Base-by-base conservation (phyloP, 1,140 invertebrate species). In the Wasmannia auropunctata region DNA sequence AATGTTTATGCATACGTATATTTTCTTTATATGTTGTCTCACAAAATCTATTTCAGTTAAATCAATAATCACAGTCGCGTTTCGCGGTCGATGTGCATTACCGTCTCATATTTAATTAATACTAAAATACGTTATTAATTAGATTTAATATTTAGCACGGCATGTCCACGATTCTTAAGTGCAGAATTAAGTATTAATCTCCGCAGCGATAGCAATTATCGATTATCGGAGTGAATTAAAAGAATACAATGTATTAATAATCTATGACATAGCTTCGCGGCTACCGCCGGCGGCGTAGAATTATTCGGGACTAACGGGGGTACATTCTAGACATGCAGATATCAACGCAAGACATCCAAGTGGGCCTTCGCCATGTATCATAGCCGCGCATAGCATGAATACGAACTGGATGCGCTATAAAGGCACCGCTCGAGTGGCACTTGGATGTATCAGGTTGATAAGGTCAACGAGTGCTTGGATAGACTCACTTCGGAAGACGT, bases 401-500 rank as follows among this genome's bases (percentile, higher is more conserved):
- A 28, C 14, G 34, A 81, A 81, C 25, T 43, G n/a, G n/a, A n/a
- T n/a, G 25, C 37, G 65, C 37, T 58, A 83, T 51, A 83, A 83
- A 83, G 67, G 67, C 79, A 72, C 14, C 7, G 37, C 8, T 90
- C 63, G 72, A 89, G 60, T 70, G 67, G 70, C 63, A 89, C 88
- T 87, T 90, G 89, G 90, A 90, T 91, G 85, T 86, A 91, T 92
- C 87, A 84, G 88, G 51, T 79, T 85, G 91, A 93, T 91, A 93
- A 93, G 92, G 92, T 93, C 92, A 93, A 93, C 86, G 89, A 83
- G 79, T 86, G 92, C 89, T 91, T 63, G 87, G 89, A 92, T 86
- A 87, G n/a, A 96, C 98, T 98, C 96, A 99, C 98, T 98, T 99
- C 98, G 88, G 98, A 99, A 75, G 98, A 99, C 87, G 98, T 99